Conservation (phyloP, 2,113 vertebrate species). For the Eptesicus fuscus region DNA sequence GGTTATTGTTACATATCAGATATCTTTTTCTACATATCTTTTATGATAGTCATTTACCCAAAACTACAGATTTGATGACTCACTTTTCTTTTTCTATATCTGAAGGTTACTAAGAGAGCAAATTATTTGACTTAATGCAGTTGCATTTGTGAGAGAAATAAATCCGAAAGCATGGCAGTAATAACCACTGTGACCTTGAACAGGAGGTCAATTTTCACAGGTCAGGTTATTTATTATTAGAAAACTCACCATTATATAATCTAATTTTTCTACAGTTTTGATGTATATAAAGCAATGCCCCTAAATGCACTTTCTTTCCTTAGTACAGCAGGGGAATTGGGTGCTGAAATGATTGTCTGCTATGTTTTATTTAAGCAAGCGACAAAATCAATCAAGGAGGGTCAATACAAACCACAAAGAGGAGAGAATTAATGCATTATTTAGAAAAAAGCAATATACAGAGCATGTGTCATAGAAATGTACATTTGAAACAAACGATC, state of each 20-base stretch:
- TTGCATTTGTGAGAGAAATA: not conserved
- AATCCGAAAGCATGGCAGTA: not conserved
- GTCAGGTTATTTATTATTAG: not conserved
- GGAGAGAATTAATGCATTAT: slow-evolving; percentile 40
- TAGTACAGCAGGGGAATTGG: not conserved
- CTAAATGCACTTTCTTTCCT: not conserved
- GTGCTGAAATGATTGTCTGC: slow-evolving; percentile 18
- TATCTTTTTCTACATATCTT: not conserved
- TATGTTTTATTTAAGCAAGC: slow-evolving; percentile 16
- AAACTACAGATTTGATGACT: not conserved
- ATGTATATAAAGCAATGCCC: not conserved
- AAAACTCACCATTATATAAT: slow-evolving; percentile 8
- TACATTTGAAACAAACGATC: not conserved
- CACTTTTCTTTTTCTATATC: not conserved
- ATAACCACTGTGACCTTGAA: slow-evolving; percentile 10
- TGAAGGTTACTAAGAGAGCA: not conserved
- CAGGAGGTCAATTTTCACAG: not conserved
- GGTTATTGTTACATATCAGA: not conserved
- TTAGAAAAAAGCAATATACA: not conserved
- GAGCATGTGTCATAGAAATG: not conserved
- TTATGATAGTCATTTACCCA: not conserved
- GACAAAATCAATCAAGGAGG: slow-evolving; percentile 50
- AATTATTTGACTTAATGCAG: not conserved
- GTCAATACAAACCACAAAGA: slow-evolving; percentile 63
- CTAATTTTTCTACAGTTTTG: not conserved